Evolutionary conservation across 2,113 vertebrate genomes (phyloP).

Genomic region (Himantopus leucocephalus): DNA sequence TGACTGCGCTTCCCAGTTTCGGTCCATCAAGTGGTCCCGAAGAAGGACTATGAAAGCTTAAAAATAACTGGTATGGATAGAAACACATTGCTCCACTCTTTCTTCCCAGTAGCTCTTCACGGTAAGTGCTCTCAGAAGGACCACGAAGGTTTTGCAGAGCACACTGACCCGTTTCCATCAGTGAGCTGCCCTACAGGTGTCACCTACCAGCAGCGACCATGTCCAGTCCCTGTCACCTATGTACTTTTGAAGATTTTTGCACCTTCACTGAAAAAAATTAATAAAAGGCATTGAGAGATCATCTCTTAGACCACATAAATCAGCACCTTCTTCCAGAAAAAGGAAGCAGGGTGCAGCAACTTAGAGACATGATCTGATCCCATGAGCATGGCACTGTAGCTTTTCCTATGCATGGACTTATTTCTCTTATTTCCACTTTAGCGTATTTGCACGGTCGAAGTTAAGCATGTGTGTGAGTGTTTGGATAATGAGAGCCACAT

Average conservation of each 20-base stretch:
- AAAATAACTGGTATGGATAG: neutral
- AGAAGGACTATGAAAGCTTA: neutral
- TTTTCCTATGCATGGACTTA: fast-evolving
- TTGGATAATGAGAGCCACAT: neutral
- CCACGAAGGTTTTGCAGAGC: neutral
- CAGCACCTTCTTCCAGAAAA: neutral
- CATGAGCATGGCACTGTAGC: neutral
- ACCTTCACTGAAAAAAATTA: neutral
- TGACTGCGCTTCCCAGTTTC: neutral
- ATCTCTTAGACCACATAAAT: neutral
- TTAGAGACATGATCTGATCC: neutral
- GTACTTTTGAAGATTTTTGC: neutral
- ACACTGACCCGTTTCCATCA: neutral
- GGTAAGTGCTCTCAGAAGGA: neutral
- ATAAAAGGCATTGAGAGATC: neutral
- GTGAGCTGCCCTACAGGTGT: neutral
- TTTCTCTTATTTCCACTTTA: neutral
- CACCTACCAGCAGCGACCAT: neutral
- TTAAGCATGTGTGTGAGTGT: neutral
- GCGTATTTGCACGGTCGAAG: neutral
- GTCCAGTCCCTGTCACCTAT: neutral
- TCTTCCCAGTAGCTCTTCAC: neutral
- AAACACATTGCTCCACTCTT: neutral
- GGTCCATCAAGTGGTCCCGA: neutral
- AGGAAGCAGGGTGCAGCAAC: neutral